Evolutionary conservation across 2,113 vertebrate species (phyloP), one percentile per base, ranked within the genome.

Genomic region (Platycercus adscitus): DNA sequence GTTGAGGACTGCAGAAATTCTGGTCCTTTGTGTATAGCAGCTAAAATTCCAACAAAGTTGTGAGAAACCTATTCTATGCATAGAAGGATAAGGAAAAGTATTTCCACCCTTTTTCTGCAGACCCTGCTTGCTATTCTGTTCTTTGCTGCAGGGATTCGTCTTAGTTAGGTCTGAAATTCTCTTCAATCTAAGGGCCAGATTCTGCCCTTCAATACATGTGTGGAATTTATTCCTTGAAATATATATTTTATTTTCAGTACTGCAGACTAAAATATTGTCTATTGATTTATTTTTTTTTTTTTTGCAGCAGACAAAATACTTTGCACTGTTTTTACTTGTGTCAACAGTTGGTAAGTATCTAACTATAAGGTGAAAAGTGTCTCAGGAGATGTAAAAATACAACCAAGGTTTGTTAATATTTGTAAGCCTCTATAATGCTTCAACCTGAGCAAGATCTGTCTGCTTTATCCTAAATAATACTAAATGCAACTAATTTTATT

Each of bases 11-110:
- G 75, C 41, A 89, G 65, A 88, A 87, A 73, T 83, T 71, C 58
- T 91, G 33, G 49, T 88, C 91, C 91, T 97, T 96, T 95, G 92
- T 97, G 96, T 91, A 68, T 88, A 96, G 81, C 95, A 97, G 95
- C 96, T 96, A 91, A 88, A 96, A 97, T 96, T 97, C 93, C 93
- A 95, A 95, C 90, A 96, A 96, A 93, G 95, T 89, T 96, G 87
- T 96, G 93, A 95, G 95, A 93, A 81, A 46, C 82, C 88, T 96
- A 64, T 97, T 96, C 91, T 93, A 91, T 84, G 94, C 95, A 96
- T 72, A 97, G 93, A 95, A 96, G 83, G 89, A 87, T 85, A 96
- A 85, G 65, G 69, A 89, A 94, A 97, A 96, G 50, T 84, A 94
- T 94, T 83, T 86, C 80, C 69, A 83, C 80, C 75, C 77, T 94